Evolutionary conservation across 2,888 invertebrate species (phyloP).

Genomic region (Standfussiana lucernea): DNA sequence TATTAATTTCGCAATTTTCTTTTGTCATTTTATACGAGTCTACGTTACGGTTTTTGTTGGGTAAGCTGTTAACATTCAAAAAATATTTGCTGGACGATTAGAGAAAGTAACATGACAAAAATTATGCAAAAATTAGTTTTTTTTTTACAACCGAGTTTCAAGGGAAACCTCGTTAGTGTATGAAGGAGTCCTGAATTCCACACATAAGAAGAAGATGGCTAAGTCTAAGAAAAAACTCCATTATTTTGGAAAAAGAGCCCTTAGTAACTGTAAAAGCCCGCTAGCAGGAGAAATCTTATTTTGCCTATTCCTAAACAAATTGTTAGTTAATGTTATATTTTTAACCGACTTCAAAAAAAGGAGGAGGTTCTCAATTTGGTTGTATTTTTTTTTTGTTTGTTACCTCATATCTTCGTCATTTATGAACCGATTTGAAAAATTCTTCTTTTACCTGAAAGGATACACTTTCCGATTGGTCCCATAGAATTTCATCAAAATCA

Average conservation of each 20-base stretch:
- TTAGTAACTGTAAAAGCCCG: neutral
- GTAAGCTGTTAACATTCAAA: neutral
- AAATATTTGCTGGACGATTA: neutral
- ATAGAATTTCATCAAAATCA: too few species aligned
- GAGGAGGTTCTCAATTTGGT: too few species aligned
- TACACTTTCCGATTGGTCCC: too few species aligned
- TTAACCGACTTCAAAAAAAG: too few species aligned
- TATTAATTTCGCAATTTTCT: conserved; percentile 37
- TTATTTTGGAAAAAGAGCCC: neutral
- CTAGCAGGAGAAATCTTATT: neutral
- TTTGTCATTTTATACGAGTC: neutral
- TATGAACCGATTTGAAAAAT: too few species aligned
- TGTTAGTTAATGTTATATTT: too few species aligned
- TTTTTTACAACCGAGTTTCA: neutral
- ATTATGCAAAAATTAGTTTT: too few species aligned
- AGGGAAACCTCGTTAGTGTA: neutral
- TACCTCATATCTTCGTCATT: too few species aligned
- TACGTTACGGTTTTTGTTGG: neutral
- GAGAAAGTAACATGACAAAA: neutral
- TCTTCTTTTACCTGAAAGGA: too few species aligned
- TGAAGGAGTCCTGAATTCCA: neutral
- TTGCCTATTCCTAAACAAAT: too few species aligned
- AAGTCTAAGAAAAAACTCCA: neutral
- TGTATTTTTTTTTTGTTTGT: too few species aligned
- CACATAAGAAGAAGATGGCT: neutral